phyloP scores from a whole-genome alignment of 2,113 vertebrate species.

The Empidonax alnorum region DNA sequence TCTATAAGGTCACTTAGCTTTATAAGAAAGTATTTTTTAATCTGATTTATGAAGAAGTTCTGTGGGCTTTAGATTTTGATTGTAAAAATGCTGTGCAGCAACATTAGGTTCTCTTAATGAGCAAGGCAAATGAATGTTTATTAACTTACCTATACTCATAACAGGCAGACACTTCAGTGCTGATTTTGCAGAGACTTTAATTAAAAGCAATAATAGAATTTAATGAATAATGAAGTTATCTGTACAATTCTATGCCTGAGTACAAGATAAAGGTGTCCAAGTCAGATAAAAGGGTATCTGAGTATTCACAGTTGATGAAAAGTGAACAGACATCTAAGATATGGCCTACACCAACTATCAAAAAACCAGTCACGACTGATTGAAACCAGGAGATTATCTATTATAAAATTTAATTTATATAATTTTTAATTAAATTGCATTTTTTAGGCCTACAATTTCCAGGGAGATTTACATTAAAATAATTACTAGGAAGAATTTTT shows the following conservation, averaged over 20 bases:
- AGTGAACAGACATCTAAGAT: neutral
- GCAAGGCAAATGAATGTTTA: neutral
- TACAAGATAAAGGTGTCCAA: neutral
- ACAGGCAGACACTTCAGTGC: neutral
- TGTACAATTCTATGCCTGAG: neutral
- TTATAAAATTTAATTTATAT: neutral
- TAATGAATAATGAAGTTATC: neutral
- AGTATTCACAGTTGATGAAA: neutral
- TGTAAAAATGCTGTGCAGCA: neutral
- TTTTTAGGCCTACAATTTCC: neutral
- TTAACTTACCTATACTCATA: conserved; percentile 14
- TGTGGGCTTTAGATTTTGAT: neutral
- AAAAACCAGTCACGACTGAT: neutral
- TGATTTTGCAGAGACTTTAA: conserved; percentile 1
- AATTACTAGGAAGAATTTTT: neutral
- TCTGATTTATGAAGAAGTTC: conserved; percentile 17
- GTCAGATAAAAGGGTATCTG: neutral
- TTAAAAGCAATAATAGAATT: neutral
- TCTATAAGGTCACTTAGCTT: conserved; percentile 35
- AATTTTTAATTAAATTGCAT: neutral
- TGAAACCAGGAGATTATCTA: neutral
- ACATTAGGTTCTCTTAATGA: neutral
- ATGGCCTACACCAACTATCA: neutral
- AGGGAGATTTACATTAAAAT: neutral
- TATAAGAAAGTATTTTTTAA: conserved; percentile 14